A percentile compares a stretch with the other conserved stretches of the same genome.
Conservation (phyloP, 53 echinoderm and acorn worm genomes). For the Henricia sp. region DNA sequence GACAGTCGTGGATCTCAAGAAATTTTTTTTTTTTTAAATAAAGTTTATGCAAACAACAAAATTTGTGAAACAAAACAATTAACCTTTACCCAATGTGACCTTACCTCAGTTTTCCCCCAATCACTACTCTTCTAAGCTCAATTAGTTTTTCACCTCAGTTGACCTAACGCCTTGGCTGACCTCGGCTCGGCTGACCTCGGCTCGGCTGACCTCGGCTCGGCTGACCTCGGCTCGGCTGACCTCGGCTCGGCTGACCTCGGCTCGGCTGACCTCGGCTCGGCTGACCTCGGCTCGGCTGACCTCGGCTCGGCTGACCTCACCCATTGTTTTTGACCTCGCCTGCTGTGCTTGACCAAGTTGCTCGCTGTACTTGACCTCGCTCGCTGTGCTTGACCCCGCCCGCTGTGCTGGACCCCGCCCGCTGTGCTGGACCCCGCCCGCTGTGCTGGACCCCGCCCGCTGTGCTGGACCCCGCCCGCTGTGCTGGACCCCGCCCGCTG, state of each 20-base stretch:
- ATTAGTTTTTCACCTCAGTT: background rate
- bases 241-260: conserved; percentile 12
- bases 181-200: background rate
- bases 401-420: background rate
- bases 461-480: too few relatives aligned
- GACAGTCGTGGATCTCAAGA: too few relatives aligned
- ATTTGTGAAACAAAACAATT: too few relatives aligned
- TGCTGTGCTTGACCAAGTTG: background rate
- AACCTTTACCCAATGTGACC: background rate
- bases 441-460: too few relatives aligned
- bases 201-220: background rate
- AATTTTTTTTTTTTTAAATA: too few relatives aligned
- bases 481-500: too few relatives aligned
- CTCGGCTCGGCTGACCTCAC: conserved; percentile 20
- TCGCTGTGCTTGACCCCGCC: background rate
- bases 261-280: conserved; percentile 14
- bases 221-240: conserved; percentile 1
- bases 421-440: too few relatives aligned
- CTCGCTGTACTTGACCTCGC: conserved; percentile 5
- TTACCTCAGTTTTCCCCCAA: background rate
- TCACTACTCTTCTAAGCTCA: background rate
- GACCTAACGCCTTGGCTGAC: background rate
- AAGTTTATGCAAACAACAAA: too few relatives aligned
- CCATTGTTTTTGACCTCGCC: conserved; percentile 11
- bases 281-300: conserved; percentile 16